Evolutionary conservation across 2,797 vertebrate species (phyloP), one percentile per base, ranked within the genome.

Genomic region (Pipistrellus pygmaeus): DNA sequence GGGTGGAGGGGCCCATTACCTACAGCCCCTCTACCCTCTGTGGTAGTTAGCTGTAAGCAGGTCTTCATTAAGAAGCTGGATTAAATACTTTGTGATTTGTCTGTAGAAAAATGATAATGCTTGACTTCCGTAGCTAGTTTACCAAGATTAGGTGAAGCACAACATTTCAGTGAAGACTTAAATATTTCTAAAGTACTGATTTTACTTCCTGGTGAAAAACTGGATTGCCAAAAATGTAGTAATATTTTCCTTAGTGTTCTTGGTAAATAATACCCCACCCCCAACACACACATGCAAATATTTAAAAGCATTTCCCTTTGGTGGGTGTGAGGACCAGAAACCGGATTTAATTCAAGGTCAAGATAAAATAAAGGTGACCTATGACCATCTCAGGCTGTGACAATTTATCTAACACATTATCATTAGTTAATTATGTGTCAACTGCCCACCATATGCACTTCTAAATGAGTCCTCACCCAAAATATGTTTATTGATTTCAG

Each of bases 221-320:
- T 25, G 25, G 20, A 57, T 64, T 81, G 48, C 18, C 30, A 73
- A 91, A 86, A 88, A 44, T 66, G 51, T 8, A 90, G 12, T 85
- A 87, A 94, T 66, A 48, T 95, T 84, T 57, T 44, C 23, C 87
- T 57, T 78, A 87, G 46, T 83, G 8, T 78, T 87, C 66, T 89
- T 88, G 80, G 64, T 62, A 55, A 90, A 53, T 15, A 51, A 44
- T 66, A 69, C 25, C 27, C 25, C 3, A 9, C 5, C 17, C 18
- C 11, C 2, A 38, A 25, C 35, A 71, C 38, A 41, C 21, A 25
- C 11, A 25, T 62, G 21, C 10, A 71, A 27, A 48, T 17, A 75
- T 25, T 71, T 62, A 73, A 90, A 86, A 64, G 4, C 4, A 62
- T 62, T 83, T 41, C 32, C 32, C 69, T 12, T 95, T 25, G 2